Base-by-base conservation (phyloP, 2,888 invertebrate genomes). In the Parnassius mnemosyne region DNA sequence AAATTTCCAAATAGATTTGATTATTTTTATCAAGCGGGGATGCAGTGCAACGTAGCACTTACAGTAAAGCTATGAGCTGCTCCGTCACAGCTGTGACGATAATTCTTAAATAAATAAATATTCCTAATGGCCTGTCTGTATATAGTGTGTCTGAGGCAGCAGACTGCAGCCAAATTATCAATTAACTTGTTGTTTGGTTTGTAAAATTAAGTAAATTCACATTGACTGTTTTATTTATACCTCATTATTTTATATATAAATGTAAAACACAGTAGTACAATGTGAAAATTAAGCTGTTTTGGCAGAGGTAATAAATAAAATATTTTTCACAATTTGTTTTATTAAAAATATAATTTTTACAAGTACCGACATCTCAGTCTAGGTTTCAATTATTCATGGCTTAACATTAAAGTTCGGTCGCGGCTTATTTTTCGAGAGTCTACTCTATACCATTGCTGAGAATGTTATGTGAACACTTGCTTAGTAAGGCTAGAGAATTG, bases 121-220 rank as follows among this genome's bases (percentile, higher is more conserved):
- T 43, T 11, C 43, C 13, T 41, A 53, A 13, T 5, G 54, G 54
- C n/a, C n/a, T 9, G 20, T 51, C 34, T 49, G 16, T 49, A 10
- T 9, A 49, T 49, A 13, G 13, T 20, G 13, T 57, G 49, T 57
- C 13, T 49, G 41, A 46, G 60, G 49, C 50, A 20, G 12, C n/a
- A n/a, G 3, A 49, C 49, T 57, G 47, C 13, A 5, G 56, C 56
- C 56, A 49, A 57, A 56, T 60, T 61, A 44, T 55, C 54, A 55
- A 11, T 20, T 60, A 61, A 66, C 52, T 66, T 69, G 67, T 67
- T 64, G 58, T 61, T 64, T 67, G 67, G 60, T 66, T 61, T 55
- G 12, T 44, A 55, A 56, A 56, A 51, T 50, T 11, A 3, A 51
- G 25, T 56, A 51, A 16, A 56, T 34, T 34, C 13, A 41, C 13